A percentile compares a stretch with the other conserved stretches of the same genome.
These are phyloP conservation scores for Ormyrus thymus DNA, from an alignment of 2,888 invertebrate genomes.

Conservation along the genomic window DNA sequence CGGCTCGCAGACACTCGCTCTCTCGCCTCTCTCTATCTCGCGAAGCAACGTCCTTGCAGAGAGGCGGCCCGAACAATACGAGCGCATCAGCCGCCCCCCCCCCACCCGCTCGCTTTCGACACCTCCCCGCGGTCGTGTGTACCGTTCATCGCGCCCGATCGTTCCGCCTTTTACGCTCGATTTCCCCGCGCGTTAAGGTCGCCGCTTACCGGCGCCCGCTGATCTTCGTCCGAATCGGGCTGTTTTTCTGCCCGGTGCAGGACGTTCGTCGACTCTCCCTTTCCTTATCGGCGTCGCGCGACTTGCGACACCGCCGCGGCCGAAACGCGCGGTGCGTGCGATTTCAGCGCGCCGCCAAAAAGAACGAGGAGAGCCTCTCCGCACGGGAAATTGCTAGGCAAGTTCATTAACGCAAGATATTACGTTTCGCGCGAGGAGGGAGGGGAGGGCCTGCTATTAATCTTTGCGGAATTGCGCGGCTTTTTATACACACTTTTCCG, in stretches of 20 bases:
- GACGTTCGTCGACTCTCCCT: constrained; percentile 34
- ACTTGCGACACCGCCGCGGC: constrained; percentile 6
- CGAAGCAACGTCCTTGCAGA: constrained; percentile 1
- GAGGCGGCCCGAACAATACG: not conserved
- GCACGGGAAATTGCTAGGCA: constrained; percentile 22
- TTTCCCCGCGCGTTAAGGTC: no score
- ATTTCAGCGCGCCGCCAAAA: no score
- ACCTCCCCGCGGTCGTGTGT: no score
- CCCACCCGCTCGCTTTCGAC: not conserved
- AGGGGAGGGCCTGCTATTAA: constrained; percentile 4
- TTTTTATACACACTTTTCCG: constrained; percentile 30
- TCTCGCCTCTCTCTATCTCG: not conserved
- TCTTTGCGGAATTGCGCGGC: not conserved
- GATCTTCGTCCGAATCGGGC: not conserved
- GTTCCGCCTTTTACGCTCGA: constrained; percentile 3
- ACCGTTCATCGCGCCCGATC: no score
- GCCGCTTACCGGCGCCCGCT: no score
- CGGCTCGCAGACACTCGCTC: not conserved
- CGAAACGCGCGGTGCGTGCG: no score
- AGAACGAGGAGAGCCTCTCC: no score
- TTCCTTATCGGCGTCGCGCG: constrained; percentile 1
- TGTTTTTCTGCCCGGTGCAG: constrained; percentile 14
- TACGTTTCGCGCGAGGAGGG: constrained; percentile 10
- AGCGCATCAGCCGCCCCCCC: not conserved
- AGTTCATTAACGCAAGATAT: constrained; percentile 50